Evolutionary conservation across 2,888 invertebrate species (phyloP).

Genomic region (Sylvicola fuscatus): DNA sequence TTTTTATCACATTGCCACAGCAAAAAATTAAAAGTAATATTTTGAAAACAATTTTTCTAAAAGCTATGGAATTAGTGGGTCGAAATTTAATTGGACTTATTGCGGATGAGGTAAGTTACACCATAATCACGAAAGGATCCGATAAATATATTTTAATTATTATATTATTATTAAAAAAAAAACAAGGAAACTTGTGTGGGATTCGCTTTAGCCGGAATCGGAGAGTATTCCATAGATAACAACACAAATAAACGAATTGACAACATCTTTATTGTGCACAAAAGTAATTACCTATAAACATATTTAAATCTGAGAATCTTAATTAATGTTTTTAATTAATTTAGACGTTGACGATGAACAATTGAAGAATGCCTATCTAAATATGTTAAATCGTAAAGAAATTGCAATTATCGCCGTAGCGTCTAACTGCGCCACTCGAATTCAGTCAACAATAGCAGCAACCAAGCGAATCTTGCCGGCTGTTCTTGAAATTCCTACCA

Average conservation of each 20-base stretch:
- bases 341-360: neutral
- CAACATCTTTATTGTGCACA: too few species aligned
- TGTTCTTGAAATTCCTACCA: constrained; percentile 3
- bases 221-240: neutral
- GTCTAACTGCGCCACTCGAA: neutral
- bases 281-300: too few species aligned
- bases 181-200: constrained; percentile 4
- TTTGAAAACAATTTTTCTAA: too few species aligned
- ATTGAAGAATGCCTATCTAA: neutral
- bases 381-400: constrained; percentile 1
- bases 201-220: constrained; percentile 4
- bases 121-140: too few species aligned
- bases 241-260: neutral
- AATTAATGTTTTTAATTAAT: neutral
- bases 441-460: neutral
- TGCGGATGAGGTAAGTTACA: constrained; percentile 3
- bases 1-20: too few species aligned
- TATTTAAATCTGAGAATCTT: too few species aligned
- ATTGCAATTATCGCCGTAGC: constrained; percentile 3
- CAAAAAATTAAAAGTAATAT: too few species aligned
- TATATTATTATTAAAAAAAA: too few species aligned
- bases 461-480: neutral
- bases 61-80: too few species aligned
- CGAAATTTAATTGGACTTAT: constrained; percentile 3
- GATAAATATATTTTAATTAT: too few species aligned